Evolutionary conservation across 1,140 invertebrate species (phyloP).

Genomic region (Wasmannia auropunctata): DNA sequence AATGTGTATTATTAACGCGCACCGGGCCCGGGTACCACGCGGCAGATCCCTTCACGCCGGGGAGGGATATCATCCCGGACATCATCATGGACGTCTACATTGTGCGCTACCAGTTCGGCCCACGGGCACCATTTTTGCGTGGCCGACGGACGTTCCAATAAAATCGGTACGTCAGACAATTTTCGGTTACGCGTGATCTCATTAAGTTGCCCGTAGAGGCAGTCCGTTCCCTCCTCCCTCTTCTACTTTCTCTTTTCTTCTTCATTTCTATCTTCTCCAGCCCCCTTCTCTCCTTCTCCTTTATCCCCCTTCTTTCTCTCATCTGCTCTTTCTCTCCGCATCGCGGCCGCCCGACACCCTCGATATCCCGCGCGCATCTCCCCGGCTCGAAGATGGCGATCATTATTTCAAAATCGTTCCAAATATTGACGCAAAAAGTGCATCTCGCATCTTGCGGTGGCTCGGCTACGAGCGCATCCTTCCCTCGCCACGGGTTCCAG

Average conservation of each 20-base stretch:
- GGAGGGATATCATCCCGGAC: constrained; percentile 60
- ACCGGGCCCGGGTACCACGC: constrained; percentile 32
- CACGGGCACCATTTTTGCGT: constrained; percentile 69
- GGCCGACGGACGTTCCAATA: constrained; percentile 78
- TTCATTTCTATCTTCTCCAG: neutral
- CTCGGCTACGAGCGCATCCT: constrained; percentile 14
- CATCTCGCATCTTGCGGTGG: constrained; percentile 79
- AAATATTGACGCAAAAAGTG: constrained; percentile 80
- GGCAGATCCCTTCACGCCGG: constrained; percentile 40
- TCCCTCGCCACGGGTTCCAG: constrained; percentile 29
- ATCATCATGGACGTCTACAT: constrained; percentile 56
- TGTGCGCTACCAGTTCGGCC: constrained; percentile 58
- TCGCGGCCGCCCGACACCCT: constrained; percentile 23
- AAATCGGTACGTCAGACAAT: constrained; percentile 83
- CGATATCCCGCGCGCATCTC: constrained; percentile 29
- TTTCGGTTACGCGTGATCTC: constrained; percentile 85
- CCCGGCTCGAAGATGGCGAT: constrained; percentile 60
- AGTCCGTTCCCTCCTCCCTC: constrained; percentile 44
- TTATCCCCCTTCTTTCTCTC: constrained; percentile 24
- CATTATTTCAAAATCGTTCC: constrained; percentile 81
- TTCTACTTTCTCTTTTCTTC: constrained; percentile 25
- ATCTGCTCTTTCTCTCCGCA: constrained; percentile 49
- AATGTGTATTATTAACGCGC: constrained; percentile 66
- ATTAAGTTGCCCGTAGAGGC: constrained; percentile 80
- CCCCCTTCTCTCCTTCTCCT: constrained; percentile 5